These are phyloP conservation scores for Drosophila pruinosa DNA, from an alignment of 1,140 invertebrate species.

Conservation along the genomic window DNA sequence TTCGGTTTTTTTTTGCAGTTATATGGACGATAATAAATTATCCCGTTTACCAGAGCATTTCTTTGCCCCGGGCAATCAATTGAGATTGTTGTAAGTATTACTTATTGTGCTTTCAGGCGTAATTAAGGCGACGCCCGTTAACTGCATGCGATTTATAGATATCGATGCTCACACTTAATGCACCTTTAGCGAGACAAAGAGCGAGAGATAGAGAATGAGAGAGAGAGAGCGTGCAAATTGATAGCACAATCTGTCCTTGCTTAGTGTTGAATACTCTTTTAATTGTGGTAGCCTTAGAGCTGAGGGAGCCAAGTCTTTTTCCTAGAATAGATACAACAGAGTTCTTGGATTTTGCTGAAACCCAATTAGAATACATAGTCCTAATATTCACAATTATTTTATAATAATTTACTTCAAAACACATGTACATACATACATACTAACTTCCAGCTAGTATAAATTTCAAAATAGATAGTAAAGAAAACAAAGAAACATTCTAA, in stretches of 20 bases:
- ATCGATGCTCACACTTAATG: conserved; percentile 10
- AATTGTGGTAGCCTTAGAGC: too few species aligned
- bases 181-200: neutral
- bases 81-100: conserved; percentile 81
- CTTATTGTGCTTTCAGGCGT: neutral
- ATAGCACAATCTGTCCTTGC: neutral
- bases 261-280: neutral
- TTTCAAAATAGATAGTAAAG: too few species aligned
- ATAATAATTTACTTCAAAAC: too few species aligned
- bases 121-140: conserved; percentile 5
- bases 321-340: too few species aligned
- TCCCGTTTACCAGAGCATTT: conserved; percentile 66
- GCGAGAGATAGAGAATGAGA: neutral
- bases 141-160: conserved; percentile 7
- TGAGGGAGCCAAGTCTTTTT: too few species aligned
- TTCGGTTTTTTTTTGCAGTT: conserved; percentile 53
- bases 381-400: too few species aligned
- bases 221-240: neutral
- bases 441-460: too few species aligned
- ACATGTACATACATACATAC: too few species aligned
- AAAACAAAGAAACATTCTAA: too few species aligned
- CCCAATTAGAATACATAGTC: too few species aligned
- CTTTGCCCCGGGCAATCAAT: conserved; percentile 76
- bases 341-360: too few species aligned
- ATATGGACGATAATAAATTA: conserved; percentile 83